Percentiles rank a stretch among this genome's conserved stretches.
These are phyloP conservation scores for Hyaena hyaena DNA, from an alignment of 2,113 vertebrate species.

Conservation along the genomic window DNA sequence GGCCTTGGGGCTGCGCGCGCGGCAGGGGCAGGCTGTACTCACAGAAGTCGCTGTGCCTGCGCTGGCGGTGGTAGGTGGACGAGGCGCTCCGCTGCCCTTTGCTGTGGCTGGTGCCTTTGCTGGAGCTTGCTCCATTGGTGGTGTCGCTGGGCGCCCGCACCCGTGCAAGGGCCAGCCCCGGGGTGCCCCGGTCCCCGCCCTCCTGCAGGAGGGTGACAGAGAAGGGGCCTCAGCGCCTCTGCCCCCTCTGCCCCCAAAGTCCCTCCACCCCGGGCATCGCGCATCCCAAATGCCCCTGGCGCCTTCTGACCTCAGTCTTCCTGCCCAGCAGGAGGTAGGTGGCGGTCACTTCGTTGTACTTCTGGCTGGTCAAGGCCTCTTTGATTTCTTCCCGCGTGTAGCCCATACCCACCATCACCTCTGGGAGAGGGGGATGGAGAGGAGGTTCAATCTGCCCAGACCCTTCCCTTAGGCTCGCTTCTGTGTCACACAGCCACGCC, in stretches of 20 bases:
- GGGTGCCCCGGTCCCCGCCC: conserved; percentile 89
- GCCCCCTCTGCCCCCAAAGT: not conserved
- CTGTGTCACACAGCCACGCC: accelerated
- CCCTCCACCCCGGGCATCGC: not conserved
- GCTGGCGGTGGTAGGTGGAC: conserved; percentile 94
- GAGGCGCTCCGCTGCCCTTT: conserved; percentile 92
- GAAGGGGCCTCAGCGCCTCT: not conserved
- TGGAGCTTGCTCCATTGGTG: conserved; percentile 92
- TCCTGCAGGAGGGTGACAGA: conserved; percentile 56
- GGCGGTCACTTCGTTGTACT: conserved; percentile 96
- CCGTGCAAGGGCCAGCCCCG: conserved; percentile 92
- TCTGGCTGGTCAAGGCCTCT: conserved; percentile 92
- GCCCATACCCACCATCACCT: conserved; percentile 97
- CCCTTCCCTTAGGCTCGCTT: not conserved
- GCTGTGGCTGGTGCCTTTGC: conserved; percentile 90
- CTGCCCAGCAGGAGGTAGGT: conserved; percentile 96
- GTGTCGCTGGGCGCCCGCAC: conserved; percentile 91
- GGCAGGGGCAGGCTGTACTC: conserved; percentile 66
- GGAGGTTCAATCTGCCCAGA: not conserved
- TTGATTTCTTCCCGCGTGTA: conserved; percentile 94
- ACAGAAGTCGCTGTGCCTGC: conserved; percentile 97
- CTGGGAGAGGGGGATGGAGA: conserved; percentile 77
- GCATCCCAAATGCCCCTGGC: not conserved
- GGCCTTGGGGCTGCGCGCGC: accelerated
- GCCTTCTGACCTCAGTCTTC: conserved; percentile 89